Percentiles rank a stretch among this genome's conserved stretches.
Evolutionary conservation across 2,113 vertebrate species (phyloP).

Genomic region (Sterrhoptilus dennistouni): DNA sequence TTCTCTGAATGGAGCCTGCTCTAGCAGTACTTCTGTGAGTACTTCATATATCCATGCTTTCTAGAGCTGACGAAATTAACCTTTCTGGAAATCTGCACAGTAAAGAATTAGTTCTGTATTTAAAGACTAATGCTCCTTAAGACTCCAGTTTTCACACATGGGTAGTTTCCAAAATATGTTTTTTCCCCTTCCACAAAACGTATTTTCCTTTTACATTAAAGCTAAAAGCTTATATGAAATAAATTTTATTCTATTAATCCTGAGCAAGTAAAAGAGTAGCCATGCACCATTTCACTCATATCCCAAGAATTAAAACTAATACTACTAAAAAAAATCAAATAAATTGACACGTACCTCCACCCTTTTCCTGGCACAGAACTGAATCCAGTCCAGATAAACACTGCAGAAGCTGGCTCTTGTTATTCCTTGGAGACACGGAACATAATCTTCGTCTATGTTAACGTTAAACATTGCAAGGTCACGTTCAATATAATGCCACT

Average conservation of each 20-base stretch:
- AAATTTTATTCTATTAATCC: not conserved
- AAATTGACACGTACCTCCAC: slow-evolving; percentile 75
- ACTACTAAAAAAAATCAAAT: not conserved
- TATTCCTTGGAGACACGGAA: slow-evolving; percentile 94
- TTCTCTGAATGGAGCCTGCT: not conserved
- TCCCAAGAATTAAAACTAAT: not conserved
- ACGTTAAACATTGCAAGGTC: slow-evolving; percentile 93
- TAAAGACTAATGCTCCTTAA: not conserved
- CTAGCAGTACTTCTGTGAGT: not conserved
- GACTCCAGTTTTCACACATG: not conserved
- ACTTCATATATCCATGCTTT: not conserved
- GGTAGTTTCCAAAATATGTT: not conserved
- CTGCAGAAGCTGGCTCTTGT: slow-evolving; percentile 96
- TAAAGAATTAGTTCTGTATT: not conserved
- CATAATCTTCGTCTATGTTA: slow-evolving; percentile 96
- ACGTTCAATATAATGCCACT: slow-evolving; percentile 96
- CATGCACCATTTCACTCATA: not conserved
- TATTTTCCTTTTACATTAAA: not conserved
- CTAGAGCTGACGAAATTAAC: not conserved
- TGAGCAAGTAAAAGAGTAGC: not conserved
- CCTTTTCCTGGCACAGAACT: slow-evolving; percentile 86
- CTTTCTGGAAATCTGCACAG: not conserved
- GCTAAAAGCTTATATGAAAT: not conserved
- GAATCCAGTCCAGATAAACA: slow-evolving; percentile 96
- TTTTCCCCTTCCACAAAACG: not conserved